phyloP scores from a whole-genome alignment of 1,140 invertebrate genomes.

The Mizuhopecten yessoensis region DNA sequence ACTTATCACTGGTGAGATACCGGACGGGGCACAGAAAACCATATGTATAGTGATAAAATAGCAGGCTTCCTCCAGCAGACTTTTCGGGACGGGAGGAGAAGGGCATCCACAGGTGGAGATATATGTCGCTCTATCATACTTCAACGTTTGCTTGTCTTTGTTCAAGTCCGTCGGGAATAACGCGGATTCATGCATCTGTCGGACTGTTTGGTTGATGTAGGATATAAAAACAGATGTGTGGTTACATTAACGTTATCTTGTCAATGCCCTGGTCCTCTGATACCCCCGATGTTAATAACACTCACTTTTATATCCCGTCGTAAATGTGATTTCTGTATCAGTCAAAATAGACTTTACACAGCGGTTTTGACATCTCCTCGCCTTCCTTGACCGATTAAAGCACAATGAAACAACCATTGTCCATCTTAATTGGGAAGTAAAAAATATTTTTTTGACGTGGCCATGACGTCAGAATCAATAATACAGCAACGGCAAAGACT shows the following conservation, averaged over 20 bases:
- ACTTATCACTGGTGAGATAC: neutral
- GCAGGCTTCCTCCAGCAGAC: too few species aligned
- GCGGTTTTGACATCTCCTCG: neutral
- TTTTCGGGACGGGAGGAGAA: neutral
- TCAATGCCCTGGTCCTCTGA: neutral
- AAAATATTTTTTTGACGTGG: too few species aligned
- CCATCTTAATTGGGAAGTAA: too few species aligned
- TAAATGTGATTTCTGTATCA: neutral
- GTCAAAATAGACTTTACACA: neutral
- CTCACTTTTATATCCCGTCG: neutral
- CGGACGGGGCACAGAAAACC: neutral
- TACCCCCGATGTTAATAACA: neutral
- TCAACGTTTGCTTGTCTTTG: neutral
- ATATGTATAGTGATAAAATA: neutral
- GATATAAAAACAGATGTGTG: neutral
- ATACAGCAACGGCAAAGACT: too few species aligned
- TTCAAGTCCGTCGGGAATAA: neutral
- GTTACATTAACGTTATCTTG: conserved; percentile 23
- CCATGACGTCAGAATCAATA: too few species aligned
- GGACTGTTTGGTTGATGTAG: neutral
- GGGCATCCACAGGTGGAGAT: conserved; percentile 1
- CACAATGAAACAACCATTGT: too few species aligned
- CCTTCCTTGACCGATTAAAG: neutral
- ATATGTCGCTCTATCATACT: neutral
- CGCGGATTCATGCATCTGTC: neutral